Percentiles rank a stretch among this genome's conserved stretches.
Conservation (phyloP, 2,797 vertebrate species). For the Poeciliopsis infans region DNA sequence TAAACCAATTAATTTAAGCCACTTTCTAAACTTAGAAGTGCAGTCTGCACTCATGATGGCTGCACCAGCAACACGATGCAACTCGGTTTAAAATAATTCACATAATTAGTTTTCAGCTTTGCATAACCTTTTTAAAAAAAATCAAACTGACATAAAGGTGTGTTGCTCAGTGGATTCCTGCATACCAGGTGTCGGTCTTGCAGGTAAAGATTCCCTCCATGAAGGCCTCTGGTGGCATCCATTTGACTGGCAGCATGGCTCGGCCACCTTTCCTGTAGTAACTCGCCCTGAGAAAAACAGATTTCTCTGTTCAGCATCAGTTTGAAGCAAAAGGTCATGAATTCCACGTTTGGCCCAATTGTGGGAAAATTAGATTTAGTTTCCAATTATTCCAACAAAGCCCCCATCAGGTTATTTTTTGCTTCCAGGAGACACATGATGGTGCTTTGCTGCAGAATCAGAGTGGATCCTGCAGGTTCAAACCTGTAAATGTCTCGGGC, state of each 20-base stretch:
- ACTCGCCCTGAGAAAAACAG: constrained; percentile 82
- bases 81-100: too few species aligned
- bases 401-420: constrained; percentile 11
- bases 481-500: constrained; percentile 93
- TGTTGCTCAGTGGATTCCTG: background rate
- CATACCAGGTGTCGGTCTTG: constrained; percentile 94
- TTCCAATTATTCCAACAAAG: constrained; percentile 19
- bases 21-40: background rate
- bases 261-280: constrained; percentile 91
- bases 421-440: constrained; percentile 1
- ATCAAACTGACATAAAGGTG: background rate
- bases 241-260: constrained; percentile 93
- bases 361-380: constrained; percentile 19
- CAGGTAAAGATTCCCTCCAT: constrained; percentile 95
- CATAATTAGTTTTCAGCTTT: background rate
- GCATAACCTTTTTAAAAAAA: background rate
- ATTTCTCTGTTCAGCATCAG: background rate
- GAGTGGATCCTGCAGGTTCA: background rate
- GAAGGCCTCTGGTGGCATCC: constrained; percentile 95
- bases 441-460: background rate
- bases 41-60: background rate
- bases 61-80: too few species aligned
- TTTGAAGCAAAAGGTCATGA: constrained; percentile 10
- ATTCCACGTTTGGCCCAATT: constrained; percentile 20
- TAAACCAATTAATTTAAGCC: background rate